Evolutionary conservation across 2,113 vertebrate species (phyloP).

Genomic region (Brachyhypopomus gauderio): DNA sequence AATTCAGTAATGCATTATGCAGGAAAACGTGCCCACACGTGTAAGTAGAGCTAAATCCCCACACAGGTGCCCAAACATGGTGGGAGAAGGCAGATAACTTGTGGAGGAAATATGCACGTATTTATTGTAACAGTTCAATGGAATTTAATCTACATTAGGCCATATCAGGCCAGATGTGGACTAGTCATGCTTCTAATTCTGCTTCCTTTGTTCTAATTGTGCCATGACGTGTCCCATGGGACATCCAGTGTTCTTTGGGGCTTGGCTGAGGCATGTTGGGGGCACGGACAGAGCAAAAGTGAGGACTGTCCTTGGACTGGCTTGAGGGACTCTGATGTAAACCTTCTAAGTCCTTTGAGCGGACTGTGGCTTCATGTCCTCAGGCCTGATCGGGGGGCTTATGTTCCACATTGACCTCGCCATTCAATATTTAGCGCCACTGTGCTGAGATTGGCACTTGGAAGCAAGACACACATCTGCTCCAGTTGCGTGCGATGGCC

Average conservation of each 20-base stretch:
- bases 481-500: conserved; percentile 58
- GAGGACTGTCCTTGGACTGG: too few relatives aligned
- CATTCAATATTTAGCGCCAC: conserved; percentile 54
- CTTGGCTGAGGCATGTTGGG: too few relatives aligned
- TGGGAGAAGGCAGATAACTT: too few relatives aligned
- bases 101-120: neutral
- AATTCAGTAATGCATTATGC: neutral
- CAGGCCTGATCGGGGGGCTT: conserved; percentile 45
- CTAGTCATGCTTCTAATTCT: too few relatives aligned
- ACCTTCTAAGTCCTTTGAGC: neutral
- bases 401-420: conserved; percentile 44
- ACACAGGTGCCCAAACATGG: conserved; percentile 6
- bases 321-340: too few relatives aligned
- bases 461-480: conserved; percentile 46
- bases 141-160: neutral
- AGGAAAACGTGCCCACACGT: neutral
- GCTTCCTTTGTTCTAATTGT: too few relatives aligned
- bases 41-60: conserved; percentile 26
- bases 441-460: conserved; percentile 61
- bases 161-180: neutral
- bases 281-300: too few relatives aligned
- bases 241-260: too few relatives aligned
- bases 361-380: neutral
- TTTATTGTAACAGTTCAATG: neutral
- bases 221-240: too few relatives aligned